Base-by-base conservation (phyloP, 2,888 invertebrate species). In the Lysandra coridon region DNA sequence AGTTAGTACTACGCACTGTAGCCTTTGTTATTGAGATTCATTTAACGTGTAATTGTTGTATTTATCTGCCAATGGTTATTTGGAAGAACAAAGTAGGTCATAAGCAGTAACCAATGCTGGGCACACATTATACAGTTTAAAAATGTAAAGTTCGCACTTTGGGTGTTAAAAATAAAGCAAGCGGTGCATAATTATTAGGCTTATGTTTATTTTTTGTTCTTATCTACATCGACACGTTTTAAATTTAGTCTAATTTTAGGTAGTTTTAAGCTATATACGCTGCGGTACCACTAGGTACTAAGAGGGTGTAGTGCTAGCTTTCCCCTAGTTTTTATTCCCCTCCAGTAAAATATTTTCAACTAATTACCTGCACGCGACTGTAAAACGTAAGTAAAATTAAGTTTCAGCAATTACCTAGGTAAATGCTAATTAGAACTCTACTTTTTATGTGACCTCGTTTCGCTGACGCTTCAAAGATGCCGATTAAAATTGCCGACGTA, bases 311-410 rank as follows among this genome's bases (percentile, higher is more conserved):
- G 62, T 23, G n/a, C 62, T 23, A 62, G 23, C n/a, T n/a, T 23
- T 17, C 62, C 23, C 69, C 69, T 69, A 69, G 69, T 64, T 33
- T 69, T 69, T 69, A 33, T 33, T 69, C 33, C 33, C 33, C 33
- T 37, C 33, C 69, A 69, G 69, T 69, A 53, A 76, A 76, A 49
- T 17, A 53, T 23, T 40, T 44, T 40, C 79, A 81, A 80, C 80
- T 78, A 78, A 77, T 80, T 80, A 78, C 79, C 73, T 79, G 80
- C 80, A 81, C 78, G 78, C 57, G 33, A 76, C 62, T 78, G 78
- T 75, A 80, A 75, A 80, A n/a, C 10, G 30, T 23, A 76, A 76
- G 30, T 76, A 49, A 49, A 76, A 76, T 53, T 30, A 49, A 53
- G 53, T 76, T 76, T 76, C 57, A 76, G 33, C 69, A 33, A 69